phyloP scores from a whole-genome alignment of 1,140 invertebrate genomes.

The Caenorhabditis remanei region DNA sequence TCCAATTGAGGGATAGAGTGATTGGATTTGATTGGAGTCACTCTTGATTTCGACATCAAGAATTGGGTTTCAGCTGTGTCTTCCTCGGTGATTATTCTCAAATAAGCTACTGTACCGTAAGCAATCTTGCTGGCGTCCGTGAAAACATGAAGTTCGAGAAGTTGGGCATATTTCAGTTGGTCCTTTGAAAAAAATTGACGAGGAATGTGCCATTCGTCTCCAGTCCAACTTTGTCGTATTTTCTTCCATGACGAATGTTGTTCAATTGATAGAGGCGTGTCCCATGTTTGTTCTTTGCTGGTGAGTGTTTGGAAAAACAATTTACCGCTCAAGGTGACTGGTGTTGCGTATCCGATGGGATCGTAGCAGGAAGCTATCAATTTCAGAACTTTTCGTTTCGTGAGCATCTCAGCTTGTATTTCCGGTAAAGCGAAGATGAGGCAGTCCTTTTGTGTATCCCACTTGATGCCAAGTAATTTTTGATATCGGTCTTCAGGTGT shows the following conservation, averaged over 20 bases:
- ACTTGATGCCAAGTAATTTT: neutral
- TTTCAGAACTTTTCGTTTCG: neutral
- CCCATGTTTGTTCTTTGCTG: neutral
- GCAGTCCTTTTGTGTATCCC: neutral
- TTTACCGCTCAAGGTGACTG: neutral
- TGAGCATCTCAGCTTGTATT: neutral
- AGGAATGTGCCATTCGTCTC: neutral
- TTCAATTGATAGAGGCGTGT: neutral
- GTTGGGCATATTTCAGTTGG: too few species aligned
- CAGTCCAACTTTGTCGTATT: neutral
- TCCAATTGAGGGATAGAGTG: conserved; percentile 8
- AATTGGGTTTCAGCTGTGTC: neutral
- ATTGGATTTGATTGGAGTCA: neutral
- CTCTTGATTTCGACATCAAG: neutral
- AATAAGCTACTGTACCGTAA: neutral
- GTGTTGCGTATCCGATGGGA: neutral
- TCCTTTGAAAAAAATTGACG: neutral
- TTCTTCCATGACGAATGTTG: neutral
- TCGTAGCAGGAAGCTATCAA: neutral
- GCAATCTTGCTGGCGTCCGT: neutral
- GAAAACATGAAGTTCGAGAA: neutral
- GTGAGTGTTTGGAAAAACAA: neutral
- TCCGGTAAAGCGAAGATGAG: neutral
- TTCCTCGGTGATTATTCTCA: neutral
- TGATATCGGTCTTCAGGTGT: neutral